These are phyloP conservation scores for Ranitomeya imitator DNA, from an alignment of 2,113 vertebrate species.

Conservation along the genomic window DNA sequence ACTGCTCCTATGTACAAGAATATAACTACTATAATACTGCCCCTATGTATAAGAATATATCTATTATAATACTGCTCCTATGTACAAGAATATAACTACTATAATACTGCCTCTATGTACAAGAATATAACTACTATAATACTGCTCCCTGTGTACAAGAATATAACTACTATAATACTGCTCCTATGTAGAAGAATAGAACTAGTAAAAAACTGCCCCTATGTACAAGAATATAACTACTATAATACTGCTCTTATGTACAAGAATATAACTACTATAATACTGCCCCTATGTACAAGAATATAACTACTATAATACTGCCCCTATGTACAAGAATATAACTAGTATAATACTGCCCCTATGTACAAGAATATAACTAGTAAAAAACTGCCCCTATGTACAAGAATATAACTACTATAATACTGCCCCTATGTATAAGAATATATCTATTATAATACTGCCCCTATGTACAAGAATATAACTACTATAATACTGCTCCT, in stretches of 20 bases:
- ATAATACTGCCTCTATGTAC: neutral
- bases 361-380: slow-evolving; percentile 1
- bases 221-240: neutral
- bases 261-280: neutral
- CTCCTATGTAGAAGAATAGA: slow-evolving; percentile 1
- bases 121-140: slow-evolving; percentile 1
- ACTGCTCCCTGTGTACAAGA: neutral
- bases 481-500: neutral
- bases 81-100: neutral
- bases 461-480: neutral
- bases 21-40: no score
- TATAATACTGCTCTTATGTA: slow-evolving; percentile 1
- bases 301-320: no score
- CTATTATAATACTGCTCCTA: no score
- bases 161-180: no score
- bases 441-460: no score
- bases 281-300: no score
- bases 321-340: no score
- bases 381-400: neutral
- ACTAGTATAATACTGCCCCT: neutral
- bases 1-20: no score
- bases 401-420: slow-evolving; percentile 13
- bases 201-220: neutral
- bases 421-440: neutral
- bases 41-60: no score